Conservation (phyloP, 2,797 vertebrate species). For the Acanthurus lineatus region DNA sequence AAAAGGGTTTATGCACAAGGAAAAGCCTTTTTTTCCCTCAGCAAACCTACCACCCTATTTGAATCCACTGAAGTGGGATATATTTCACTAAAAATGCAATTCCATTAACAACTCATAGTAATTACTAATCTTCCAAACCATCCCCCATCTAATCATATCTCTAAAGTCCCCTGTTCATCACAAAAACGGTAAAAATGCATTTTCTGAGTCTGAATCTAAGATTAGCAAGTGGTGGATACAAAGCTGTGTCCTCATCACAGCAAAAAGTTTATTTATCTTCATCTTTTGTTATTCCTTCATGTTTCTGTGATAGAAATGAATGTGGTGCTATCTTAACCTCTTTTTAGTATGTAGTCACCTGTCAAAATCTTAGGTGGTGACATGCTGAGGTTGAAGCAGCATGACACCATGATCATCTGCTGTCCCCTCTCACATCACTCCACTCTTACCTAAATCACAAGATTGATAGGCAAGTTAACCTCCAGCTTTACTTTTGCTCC, state of each 20-base stretch:
- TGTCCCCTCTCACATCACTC: background rate
- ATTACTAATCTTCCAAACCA: no score
- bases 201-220: no score
- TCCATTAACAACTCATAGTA: background rate
- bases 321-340: background rate
- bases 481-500: constrained; percentile 15
- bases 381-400: constrained; percentile 3
- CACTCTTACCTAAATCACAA: background rate
- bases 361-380: constrained; percentile 2
- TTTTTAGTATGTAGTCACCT: constrained; percentile 9
- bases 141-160: no score
- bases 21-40: background rate
- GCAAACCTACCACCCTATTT: background rate
- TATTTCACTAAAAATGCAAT: background rate
- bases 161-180: no score
- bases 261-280: background rate
- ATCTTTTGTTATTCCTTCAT: background rate
- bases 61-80: background rate
- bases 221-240: no score
- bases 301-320: background rate
- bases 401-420: background rate
- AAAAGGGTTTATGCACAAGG: background rate
- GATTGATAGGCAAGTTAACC: constrained; percentile 12
- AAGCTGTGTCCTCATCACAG: no score
- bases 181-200: no score